Percentiles rank a stretch among this genome's conserved stretches.
Evolutionary conservation across 2,113 vertebrate species (phyloP).

Genomic region (Laticauda laticaudata): DNA sequence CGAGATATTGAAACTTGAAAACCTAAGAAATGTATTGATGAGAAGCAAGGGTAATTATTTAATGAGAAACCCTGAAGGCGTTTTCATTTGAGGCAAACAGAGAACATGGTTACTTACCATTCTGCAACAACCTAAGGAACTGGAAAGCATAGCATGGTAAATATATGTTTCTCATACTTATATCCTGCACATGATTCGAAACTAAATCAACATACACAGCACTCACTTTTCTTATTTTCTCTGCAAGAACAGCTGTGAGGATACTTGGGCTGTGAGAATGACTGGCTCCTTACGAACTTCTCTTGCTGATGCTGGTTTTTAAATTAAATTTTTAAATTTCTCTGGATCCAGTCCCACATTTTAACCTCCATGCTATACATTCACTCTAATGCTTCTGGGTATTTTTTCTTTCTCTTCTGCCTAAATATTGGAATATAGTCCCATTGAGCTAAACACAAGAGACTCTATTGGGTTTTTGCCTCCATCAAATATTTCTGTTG

Average conservation of each 20-base stretch:
- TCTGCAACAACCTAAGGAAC: neutral
- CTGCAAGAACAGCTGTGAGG: neutral
- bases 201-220: neutral
- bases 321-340: neutral
- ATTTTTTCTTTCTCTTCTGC: neutral
- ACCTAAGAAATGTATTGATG: neutral
- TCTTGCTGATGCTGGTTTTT: neutral
- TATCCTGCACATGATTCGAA: neutral
- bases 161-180: neutral
- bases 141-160: neutral
- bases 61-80: neutral
- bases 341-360: neutral
- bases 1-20: neutral
- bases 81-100: neutral
- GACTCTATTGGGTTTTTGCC: neutral
- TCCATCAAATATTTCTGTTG: neutral
- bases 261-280: neutral
- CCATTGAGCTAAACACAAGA: neutral
- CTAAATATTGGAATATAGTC: neutral
- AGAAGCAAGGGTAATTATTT: slow-evolving; percentile 5
- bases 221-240: neutral
- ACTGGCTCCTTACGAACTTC: neutral
- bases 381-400: neutral
- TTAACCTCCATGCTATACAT: neutral
- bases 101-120: neutral